Conservation (phyloP, 2,888 invertebrate genomes). For the Spilarctia lutea region DNA sequence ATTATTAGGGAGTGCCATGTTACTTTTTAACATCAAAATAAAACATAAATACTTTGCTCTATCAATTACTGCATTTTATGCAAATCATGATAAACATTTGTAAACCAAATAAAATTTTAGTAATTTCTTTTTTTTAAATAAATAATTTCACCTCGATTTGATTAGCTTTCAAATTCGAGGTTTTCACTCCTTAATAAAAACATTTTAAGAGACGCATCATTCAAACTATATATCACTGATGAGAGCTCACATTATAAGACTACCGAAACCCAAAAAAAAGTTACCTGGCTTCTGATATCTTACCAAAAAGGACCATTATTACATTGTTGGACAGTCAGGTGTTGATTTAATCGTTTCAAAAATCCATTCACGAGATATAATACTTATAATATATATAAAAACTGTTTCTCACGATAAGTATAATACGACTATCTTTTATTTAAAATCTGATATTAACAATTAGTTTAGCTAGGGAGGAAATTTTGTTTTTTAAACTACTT, state of each 20-base stretch:
- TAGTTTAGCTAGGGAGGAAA: not conserved
- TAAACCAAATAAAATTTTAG: slow-evolving; percentile 30
- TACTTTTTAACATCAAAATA: slow-evolving; percentile 24
- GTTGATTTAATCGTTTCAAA: slow-evolving; percentile 68
- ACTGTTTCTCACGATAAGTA: slow-evolving; percentile 73
- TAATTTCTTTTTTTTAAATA: slow-evolving; percentile 14
- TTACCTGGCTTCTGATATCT: slow-evolving; percentile 70
- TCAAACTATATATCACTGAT: slow-evolving; percentile 27
- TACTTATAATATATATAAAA: too few relatives aligned
- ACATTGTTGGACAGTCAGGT: slow-evolving; percentile 68
- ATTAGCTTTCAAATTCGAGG: slow-evolving; percentile 54
- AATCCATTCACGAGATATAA: slow-evolving; percentile 59
- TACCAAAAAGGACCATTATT: slow-evolving; percentile 59
- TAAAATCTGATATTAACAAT: slow-evolving; percentile 23
- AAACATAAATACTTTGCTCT: slow-evolving; percentile 8
- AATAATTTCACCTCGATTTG: slow-evolving; percentile 38
- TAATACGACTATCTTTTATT: slow-evolving; percentile 44
- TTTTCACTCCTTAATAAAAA: slow-evolving; percentile 38
- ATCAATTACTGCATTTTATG: slow-evolving; percentile 20
- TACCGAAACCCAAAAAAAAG: slow-evolving; percentile 55
- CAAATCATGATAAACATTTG: slow-evolving; percentile 42
- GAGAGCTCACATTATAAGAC: slow-evolving; percentile 29
- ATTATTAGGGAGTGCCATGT: slow-evolving; percentile 45
- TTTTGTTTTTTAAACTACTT: not conserved
- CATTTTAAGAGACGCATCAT: slow-evolving; percentile 52